Conservation (phyloP, 2,797 vertebrate genomes). For the Taenioides sp. region DNA sequence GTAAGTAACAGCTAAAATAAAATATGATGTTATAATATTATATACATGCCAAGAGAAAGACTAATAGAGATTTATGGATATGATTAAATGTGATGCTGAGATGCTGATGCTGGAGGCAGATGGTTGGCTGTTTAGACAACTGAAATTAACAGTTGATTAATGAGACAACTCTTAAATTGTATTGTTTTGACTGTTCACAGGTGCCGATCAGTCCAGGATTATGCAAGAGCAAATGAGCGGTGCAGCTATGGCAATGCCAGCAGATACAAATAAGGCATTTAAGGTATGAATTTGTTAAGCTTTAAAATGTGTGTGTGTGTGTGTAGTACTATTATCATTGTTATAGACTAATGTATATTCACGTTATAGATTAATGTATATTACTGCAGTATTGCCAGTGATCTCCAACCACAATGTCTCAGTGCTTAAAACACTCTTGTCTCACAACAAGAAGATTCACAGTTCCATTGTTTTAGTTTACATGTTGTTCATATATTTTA, state of each 20-base stretch:
- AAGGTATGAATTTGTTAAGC: slow-evolving; percentile 81
- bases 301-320: background rate
- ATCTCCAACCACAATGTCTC: too few species aligned
- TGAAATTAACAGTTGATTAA: background rate
- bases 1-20: slow-evolving; percentile 70
- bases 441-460: background rate
- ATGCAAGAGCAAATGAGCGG: slow-evolving; percentile 99
- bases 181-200: slow-evolving; percentile 44
- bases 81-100: background rate
- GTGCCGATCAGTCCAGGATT: slow-evolving; percentile 96
- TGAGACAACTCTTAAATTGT: background rate
- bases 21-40: background rate
- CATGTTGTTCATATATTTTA: background rate
- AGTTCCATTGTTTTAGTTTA: background rate
- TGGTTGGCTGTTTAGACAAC: background rate
- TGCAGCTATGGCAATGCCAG: slow-evolving; percentile 98
- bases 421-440: background rate
- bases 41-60: background rate
- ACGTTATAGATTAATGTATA: too few species aligned
- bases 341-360: too few species aligned
- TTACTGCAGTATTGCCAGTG: too few species aligned
- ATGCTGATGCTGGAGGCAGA: background rate
- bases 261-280: slow-evolving; percentile 98
- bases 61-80: background rate
- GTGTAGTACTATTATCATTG: background rate